Percentiles rank a stretch among this genome's conserved stretches.
These are phyloP conservation scores for Drosophila kurseongensis DNA, from an alignment of 1,140 invertebrate genomes.

Conservation along the genomic window DNA sequence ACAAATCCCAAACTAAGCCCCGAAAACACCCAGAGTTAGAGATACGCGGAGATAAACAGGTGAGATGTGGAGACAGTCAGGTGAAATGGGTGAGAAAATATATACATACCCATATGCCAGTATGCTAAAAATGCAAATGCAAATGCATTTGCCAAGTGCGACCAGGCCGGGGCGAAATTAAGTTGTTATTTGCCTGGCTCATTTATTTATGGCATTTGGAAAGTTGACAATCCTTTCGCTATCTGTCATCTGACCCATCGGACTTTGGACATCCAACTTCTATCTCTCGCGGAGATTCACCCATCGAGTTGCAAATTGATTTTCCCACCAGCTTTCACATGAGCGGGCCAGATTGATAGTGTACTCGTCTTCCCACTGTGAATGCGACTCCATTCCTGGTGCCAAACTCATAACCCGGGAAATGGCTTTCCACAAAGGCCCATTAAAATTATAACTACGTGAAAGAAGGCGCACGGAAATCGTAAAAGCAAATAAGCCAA, in stretches of 20 bases:
- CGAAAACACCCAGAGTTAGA: conserved; percentile 56
- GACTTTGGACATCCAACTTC: conserved; percentile 18
- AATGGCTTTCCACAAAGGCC: conserved; percentile 17
- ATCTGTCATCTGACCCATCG: conserved; percentile 44
- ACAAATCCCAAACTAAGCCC: conserved; percentile 10
- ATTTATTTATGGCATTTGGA: conserved; percentile 65
- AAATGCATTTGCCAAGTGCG: conserved; percentile 22
- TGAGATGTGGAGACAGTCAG: conserved; percentile 24
- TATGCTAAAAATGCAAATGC: conserved; percentile 54
- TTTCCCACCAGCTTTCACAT: conserved; percentile 35
- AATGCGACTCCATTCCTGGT: not conserved
- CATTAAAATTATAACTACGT: conserved; percentile 30
- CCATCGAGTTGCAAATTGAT: conserved; percentile 26
- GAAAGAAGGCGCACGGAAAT: conserved; percentile 12
- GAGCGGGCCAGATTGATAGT: conserved; percentile 7
- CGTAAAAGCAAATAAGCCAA: conserved; percentile 14
- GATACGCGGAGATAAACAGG: conserved; percentile 22
- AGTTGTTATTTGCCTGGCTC: conserved; percentile 58
- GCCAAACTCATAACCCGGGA: conserved; percentile 1
- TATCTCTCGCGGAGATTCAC: not conserved
- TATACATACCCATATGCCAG: conserved; percentile 35
- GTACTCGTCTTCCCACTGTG: conserved; percentile 9
- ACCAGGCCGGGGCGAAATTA: conserved; percentile 56
- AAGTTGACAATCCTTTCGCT: conserved; percentile 56
- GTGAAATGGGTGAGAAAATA: conserved; percentile 75